These are phyloP conservation scores for Acomys russatus DNA, from an alignment of 2,797 vertebrate genomes.

Conservation along the genomic window DNA sequence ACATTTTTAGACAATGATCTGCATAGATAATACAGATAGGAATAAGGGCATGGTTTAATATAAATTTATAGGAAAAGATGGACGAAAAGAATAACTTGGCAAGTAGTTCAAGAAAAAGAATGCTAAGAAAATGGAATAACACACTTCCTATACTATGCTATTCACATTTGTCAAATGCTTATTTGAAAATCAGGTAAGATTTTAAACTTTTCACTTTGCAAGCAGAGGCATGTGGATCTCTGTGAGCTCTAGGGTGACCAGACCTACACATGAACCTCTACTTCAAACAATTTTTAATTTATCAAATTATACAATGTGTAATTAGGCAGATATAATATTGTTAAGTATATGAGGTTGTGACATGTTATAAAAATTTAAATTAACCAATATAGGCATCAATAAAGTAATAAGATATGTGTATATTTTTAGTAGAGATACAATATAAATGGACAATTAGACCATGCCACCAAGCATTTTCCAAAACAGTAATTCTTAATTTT, in stretches of 20 bases:
- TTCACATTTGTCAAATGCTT: neutral
- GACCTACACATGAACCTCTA: neutral
- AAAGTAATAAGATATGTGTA: neutral
- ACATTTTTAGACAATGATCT: neutral
- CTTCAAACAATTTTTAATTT: neutral
- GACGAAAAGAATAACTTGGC: neutral
- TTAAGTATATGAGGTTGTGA: neutral
- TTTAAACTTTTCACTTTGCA: neutral
- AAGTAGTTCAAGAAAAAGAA: neutral
- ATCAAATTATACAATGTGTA: neutral
- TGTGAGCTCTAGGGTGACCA: neutral
- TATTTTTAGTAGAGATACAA: slow-evolving; percentile 12
- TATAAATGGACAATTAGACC: neutral
- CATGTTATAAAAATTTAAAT: neutral
- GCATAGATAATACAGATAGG: neutral
- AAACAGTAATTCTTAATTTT: slow-evolving; percentile 21
- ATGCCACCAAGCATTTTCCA: neutral
- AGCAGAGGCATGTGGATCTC: fast-evolving
- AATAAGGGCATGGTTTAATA: neutral
- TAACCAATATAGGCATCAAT: neutral
- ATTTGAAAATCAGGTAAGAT: neutral
- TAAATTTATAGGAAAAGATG: neutral
- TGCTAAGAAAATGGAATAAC: neutral
- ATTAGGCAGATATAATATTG: neutral
- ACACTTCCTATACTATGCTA: neutral